Conservation (phyloP, 1,140 invertebrate species). For the Danaus plexippus region DNA sequence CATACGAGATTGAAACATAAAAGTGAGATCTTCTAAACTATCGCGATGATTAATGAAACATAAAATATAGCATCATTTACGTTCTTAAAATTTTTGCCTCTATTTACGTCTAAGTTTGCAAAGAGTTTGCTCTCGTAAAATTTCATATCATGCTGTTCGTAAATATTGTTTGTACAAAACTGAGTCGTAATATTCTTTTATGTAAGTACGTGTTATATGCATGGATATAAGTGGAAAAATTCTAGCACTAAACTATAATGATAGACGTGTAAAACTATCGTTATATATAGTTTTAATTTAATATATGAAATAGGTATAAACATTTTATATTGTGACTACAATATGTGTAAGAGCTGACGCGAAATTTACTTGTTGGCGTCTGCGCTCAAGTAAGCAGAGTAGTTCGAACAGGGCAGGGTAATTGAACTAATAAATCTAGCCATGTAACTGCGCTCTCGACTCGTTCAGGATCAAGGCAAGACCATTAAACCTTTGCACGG, state of each 20-base stretch:
- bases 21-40: too few species aligned
- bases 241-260: too few species aligned
- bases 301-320: too few species aligned
- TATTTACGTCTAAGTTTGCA: constrained; percentile 13
- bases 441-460: constrained; percentile 48
- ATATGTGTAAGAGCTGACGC: constrained; percentile 31
- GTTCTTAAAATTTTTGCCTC: too few species aligned
- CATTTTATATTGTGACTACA: too few species aligned
- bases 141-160: constrained; percentile 26
- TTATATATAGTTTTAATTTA: too few species aligned
- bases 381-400: constrained; percentile 50
- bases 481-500: constrained; percentile 53
- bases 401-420: constrained; percentile 49
- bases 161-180: constrained; percentile 24
- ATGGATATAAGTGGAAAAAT: too few species aligned
- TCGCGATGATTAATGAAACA: too few species aligned
- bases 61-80: too few species aligned
- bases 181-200: constrained; percentile 11
- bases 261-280: too few species aligned
- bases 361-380: constrained; percentile 60
- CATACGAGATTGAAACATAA: too few species aligned
- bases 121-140: constrained; percentile 21
- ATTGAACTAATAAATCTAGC: constrained; percentile 70
- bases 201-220: constrained; percentile 7
- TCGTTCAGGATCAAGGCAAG: constrained; percentile 51